Percentiles rank a stretch among this genome's conserved stretches.
Evolutionary conservation across 1,140 invertebrate genomes (phyloP).

Genomic region (Drosophila nikananu): DNA sequence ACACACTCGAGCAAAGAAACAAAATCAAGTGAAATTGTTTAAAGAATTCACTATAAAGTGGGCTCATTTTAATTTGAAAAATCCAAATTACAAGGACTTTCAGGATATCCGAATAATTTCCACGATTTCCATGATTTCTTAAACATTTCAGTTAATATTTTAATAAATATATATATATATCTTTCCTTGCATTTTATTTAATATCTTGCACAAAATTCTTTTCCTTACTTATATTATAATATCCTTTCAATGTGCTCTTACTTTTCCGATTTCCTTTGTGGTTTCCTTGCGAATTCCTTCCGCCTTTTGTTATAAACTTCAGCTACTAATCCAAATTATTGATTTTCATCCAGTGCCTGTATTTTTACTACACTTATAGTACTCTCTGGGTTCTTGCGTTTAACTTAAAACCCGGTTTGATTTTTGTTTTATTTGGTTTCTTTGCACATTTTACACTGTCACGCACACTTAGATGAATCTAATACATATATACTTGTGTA

Average conservation of each 20-base stretch:
- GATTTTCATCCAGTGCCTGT: constrained; percentile 64
- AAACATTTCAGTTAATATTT: not conserved
- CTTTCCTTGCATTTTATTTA: not conserved
- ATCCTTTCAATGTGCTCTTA: constrained; percentile 41
- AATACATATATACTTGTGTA: too few species aligned
- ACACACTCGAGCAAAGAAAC: constrained; percentile 9
- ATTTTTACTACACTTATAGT: constrained; percentile 42
- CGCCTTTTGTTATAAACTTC: constrained; percentile 46
- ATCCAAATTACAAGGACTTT: rapidly evolving
- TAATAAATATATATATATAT: too few species aligned
- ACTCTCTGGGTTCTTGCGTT: constrained; percentile 28
- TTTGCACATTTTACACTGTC: constrained; percentile 35
- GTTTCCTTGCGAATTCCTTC: constrained; percentile 15
- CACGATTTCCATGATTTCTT: not conserved
- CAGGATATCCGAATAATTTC: not conserved
- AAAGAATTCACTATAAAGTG: constrained; percentile 6
- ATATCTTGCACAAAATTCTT: not conserved
- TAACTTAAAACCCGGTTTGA: constrained; percentile 32
- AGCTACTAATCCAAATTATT: constrained; percentile 80
- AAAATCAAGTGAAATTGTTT: constrained; percentile 37
- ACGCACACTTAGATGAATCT: constrained; percentile 29
- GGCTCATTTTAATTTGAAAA: not conserved
- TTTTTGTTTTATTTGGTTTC: constrained; percentile 37
- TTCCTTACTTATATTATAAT: not conserved
- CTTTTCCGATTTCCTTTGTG: constrained; percentile 50